These are phyloP conservation scores for Agonopterix subpropinquella DNA, from an alignment of 2,888 invertebrate genomes.

Conservation along the genomic window DNA sequence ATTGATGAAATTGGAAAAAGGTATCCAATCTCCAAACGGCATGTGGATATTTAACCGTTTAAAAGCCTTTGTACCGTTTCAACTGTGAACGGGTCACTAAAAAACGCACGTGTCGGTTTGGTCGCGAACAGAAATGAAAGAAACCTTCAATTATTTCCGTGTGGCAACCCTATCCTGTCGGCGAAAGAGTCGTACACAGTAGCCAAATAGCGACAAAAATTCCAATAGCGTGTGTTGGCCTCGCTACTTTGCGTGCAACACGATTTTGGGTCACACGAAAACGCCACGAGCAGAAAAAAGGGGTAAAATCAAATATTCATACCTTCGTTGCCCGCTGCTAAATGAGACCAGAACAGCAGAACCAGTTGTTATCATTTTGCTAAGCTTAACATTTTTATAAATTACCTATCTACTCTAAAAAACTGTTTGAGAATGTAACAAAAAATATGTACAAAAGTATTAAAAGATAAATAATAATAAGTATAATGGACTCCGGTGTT, in stretches of 20 bases:
- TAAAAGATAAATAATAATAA: no score
- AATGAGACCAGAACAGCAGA: conserved; percentile 1
- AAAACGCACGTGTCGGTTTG: conserved; percentile 30
- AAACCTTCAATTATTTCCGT: conserved; percentile 41
- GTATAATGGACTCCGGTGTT: no score
- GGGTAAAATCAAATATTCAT: conserved; percentile 46
- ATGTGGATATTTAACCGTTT: neutral
- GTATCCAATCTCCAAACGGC: no score
- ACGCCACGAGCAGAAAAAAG: conserved; percentile 28
- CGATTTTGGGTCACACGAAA: conserved; percentile 61
- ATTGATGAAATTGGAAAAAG: no score
- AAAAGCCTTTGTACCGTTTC: conserved; percentile 37
- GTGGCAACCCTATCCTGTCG: conserved; percentile 29
- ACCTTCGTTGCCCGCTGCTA: conserved; percentile 15
- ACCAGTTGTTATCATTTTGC: no score
- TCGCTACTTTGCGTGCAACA: conserved; percentile 47
- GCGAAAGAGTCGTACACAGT: conserved; percentile 31
- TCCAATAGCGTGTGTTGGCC: conserved; percentile 41
- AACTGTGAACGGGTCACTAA: conserved; percentile 26
- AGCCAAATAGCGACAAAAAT: conserved; percentile 40
- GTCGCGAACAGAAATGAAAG: conserved; percentile 34
- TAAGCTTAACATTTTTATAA: neutral
- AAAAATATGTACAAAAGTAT: no score
- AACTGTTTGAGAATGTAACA: no score
- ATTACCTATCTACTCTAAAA: neutral